Evolutionary conservation across 2,888 invertebrate species (phyloP).

Genomic region (Tryphoninae sp.): DNA sequence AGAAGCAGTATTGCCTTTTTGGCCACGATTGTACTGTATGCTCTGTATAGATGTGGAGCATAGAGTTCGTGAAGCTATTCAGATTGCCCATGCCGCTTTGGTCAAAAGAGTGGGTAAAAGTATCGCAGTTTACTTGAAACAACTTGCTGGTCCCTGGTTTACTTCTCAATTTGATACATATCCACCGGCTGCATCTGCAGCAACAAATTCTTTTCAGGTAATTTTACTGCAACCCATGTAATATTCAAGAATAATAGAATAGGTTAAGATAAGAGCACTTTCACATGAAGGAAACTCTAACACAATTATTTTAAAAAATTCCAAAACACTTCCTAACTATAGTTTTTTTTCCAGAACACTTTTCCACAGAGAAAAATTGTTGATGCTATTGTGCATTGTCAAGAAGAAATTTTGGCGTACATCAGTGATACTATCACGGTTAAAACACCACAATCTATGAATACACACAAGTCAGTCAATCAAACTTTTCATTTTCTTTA

Average conservation of each 20-base stretch:
- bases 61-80: slow-evolving; percentile 90
- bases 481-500: slow-evolving; percentile 3
- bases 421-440: slow-evolving; percentile 87
- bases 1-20: slow-evolving; percentile 89
- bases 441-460: slow-evolving; percentile 83
- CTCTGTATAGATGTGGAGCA: slow-evolving; percentile 91
- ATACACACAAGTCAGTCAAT: slow-evolving; percentile 81
- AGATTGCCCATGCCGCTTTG: slow-evolving; percentile 88
- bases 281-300: not conserved
- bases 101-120: slow-evolving; percentile 88
- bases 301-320: slow-evolving; percentile 1
- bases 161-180: slow-evolving; percentile 92
- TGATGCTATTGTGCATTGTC: slow-evolving; percentile 92
- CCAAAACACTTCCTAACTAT: slow-evolving; percentile 9
- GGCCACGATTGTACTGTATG: slow-evolving; percentile 91
- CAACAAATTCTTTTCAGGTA: slow-evolving; percentile 86
- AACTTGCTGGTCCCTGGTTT: slow-evolving; percentile 92
- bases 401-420: slow-evolving; percentile 89
- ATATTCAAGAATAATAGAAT: too few species aligned
- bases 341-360: slow-evolving; percentile 83
- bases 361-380: slow-evolving; percentile 90
- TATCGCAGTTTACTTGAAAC: slow-evolving; percentile 90
- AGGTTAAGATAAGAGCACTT: too few species aligned
- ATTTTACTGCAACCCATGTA: slow-evolving; percentile 42
- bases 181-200: slow-evolving; percentile 90